Conservation (phyloP, 30 jellyfish, hydroid and myxozoan species). For the Clytia hemisphaerica region DNA sequence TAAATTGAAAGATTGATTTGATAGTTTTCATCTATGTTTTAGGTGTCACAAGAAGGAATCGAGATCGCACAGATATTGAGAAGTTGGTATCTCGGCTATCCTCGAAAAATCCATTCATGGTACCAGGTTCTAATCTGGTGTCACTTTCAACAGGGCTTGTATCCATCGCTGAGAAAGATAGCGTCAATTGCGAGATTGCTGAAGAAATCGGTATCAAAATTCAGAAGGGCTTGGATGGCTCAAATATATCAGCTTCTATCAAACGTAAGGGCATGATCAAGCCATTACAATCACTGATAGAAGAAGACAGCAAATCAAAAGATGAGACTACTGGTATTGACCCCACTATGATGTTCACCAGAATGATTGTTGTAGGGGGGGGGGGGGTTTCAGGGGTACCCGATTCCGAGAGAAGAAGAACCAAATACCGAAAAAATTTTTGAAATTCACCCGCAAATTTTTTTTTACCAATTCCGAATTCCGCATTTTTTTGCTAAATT, state of each 20-base stretch:
- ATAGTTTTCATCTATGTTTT: no score
- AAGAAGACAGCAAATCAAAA: neutral
- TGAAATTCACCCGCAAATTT: no score
- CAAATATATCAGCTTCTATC: conserved; percentile 1
- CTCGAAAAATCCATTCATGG: conserved; percentile 1
- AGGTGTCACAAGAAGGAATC: conserved; percentile 32
- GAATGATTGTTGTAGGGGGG: neutral
- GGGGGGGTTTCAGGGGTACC: no score
- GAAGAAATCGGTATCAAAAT: conserved; percentile 40
- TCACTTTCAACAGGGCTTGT: conserved; percentile 24
- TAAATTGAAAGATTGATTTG: no score
- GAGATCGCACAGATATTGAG: conserved; percentile 20
- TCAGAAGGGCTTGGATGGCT: neutral
- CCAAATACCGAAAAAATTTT: no score
- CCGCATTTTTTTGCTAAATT: no score
- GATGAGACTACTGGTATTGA: no score
- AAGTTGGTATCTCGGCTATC: conserved; percentile 6
- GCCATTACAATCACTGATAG: neutral
- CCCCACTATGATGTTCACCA: neutral
- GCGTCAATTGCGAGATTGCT: conserved; percentile 31
- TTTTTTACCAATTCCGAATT: no score
- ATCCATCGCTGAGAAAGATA: neutral
- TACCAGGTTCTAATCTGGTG: neutral
- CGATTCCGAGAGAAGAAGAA: no score
- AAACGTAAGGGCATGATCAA: conserved; percentile 19